Base-by-base conservation (phyloP, 2,888 invertebrate genomes). In the Erebia ligea region DNA sequence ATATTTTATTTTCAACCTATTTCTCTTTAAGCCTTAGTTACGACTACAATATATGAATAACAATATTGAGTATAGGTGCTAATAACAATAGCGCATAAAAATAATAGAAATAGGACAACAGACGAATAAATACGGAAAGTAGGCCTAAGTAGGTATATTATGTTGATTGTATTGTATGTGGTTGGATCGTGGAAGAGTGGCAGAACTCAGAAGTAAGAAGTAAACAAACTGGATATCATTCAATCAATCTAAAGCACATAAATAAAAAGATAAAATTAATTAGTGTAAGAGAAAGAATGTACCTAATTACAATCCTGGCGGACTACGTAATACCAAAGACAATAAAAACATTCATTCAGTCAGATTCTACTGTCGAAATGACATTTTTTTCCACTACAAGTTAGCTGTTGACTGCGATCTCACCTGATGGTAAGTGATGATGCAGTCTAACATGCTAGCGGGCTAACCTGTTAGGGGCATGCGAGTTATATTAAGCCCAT, bases 101-200 rank as follows among this genome's bases (percentile, higher is more conserved):
- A 45, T 61, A 45, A 42, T 62, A 48, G 62, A 62, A 48, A 62
- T 19, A 62, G 48, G 48, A 48, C 62, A 62, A 62, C 48, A 62
- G 62, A 48, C 48, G 19, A 48, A 62, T 62, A 62, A 62, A 62
- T 48, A 62, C 48, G 62, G 62, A 5, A 21, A 48, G 48, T 21
- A 62, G 25, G 25, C n/a, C n/a, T 25, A 25, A 25, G 25, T 17
- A 17, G 0, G n/a, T 19, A 19, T 56, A 56, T 57, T 57, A 62
- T 62, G 62, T 45, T 48, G 21, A 48, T 62, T 13, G 15, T 45
- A 48, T 21, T 45, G 13, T 19, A 21, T 45, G 61, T 13, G 42
- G 11, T 19, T 17, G 62, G 15, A 48, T 62, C 19, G 45, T 45
- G 45, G 42, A 10, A 40, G 19, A 61, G 61, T 62, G 48, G 21